phyloP scores from a whole-genome alignment of 2,797 vertebrate species.

The Hirundo rustica region DNA sequence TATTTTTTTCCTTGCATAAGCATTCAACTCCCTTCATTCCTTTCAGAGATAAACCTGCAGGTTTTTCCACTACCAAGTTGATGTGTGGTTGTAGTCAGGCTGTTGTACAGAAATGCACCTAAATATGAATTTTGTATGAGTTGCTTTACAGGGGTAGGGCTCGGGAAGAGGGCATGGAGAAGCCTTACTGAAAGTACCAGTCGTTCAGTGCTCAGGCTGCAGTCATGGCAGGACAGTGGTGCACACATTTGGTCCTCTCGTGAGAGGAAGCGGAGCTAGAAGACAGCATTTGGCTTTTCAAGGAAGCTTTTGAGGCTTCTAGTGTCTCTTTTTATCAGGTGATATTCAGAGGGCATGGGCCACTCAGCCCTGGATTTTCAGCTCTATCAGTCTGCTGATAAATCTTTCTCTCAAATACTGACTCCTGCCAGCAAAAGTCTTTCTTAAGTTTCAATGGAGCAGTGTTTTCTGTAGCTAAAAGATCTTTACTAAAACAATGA shows the following conservation, averaged over 20 bases:
- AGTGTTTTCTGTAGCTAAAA: not conserved
- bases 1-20: not conserved
- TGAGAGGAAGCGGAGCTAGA: not conserved
- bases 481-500: not conserved
- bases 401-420: not conserved
- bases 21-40: not conserved
- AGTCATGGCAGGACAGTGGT: not conserved
- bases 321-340: not conserved
- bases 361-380: not conserved
- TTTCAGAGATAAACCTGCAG: not conserved
- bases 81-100: not conserved
- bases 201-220: not conserved
- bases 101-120: rapidly evolving
- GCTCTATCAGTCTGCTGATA: rapidly evolving
- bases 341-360: not conserved
- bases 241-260: not conserved
- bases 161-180: not conserved
- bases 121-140: not conserved
- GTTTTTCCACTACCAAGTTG: not conserved
- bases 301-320: not conserved
- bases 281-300: not conserved
- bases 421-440: not conserved
- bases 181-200: not conserved
- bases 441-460: not conserved
- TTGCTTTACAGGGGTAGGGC: not conserved